phyloP scores from a whole-genome alignment of 1,140 invertebrate species.

The Cataglyphis hispanica region DNA sequence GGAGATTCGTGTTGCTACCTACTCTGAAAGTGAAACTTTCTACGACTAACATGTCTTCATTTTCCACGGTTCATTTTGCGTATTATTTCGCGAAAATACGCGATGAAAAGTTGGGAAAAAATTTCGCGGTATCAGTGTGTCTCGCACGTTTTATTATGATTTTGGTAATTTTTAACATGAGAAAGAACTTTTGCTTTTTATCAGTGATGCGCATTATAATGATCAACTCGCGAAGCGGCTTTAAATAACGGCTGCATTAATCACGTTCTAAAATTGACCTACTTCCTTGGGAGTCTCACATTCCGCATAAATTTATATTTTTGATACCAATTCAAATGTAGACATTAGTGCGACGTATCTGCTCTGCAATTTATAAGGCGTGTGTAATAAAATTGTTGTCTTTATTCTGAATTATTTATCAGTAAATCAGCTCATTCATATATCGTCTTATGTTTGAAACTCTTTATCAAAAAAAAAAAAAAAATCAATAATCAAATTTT shows the following conservation, averaged over 20 bases:
- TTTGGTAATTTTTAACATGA: neutral
- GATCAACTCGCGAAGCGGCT: neutral
- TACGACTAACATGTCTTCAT: neutral
- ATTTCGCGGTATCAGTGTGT: neutral
- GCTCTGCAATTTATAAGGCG: slow-evolving; percentile 28
- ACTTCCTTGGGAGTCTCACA: slow-evolving; percentile 13
- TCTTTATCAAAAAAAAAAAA: neutral
- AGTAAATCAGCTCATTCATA: neutral
- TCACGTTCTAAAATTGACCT: slow-evolving; percentile 48
- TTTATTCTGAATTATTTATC: neutral
- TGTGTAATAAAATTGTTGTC: slow-evolving; percentile 5
- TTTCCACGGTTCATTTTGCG: neutral
- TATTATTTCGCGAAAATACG: slow-evolving; percentile 14
- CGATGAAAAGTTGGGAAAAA: neutral
- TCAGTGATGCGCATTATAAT: neutral
- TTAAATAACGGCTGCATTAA: slow-evolving; percentile 50
- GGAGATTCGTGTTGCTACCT: slow-evolving; percentile 39
- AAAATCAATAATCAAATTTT: neutral
- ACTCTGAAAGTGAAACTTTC: slow-evolving; percentile 24
- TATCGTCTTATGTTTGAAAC: neutral
- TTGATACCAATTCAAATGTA: slow-evolving; percentile 44
- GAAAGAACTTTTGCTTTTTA: neutral
- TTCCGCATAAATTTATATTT: slow-evolving; percentile 61
- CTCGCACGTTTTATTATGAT: slow-evolving; percentile 8
- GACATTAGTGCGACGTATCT: neutral